Evolutionary conservation across 2,888 invertebrate species (phyloP), one percentile per base, ranked within the genome.

Genomic region (Marronus borbonicus): DNA sequence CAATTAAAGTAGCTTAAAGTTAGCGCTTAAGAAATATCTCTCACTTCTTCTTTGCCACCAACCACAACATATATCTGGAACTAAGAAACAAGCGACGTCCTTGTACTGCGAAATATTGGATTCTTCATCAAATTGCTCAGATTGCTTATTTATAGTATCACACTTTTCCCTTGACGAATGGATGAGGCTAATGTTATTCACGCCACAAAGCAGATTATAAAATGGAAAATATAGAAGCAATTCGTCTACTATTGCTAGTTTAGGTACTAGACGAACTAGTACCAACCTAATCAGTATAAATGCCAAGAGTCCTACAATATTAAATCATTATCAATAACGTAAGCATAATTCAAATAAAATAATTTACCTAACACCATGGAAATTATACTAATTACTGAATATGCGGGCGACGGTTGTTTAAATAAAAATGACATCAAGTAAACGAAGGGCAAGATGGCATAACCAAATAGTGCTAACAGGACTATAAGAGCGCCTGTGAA

Each of bases 361-460:
- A 36, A 17, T n/a, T n/a, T 5, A 39, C 65, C 65, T 10, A 31
- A 4, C 7, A 39, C 14, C 14, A 8, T 5, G n/a, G 3, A 65
- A 14, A 65, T 12, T 62, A 96, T 92, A 52, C 93, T 93, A 83
- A 94, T 89, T 82, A 93, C 90, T 0, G 94, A 93, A 86, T 94
- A 95, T 8, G 95, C 96, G 0, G 93, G 90, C 0, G 96, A 92
- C 0, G 96, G 94, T 5, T 93, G 92, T 5, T 89, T 89, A 86
- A 95, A 96, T 14, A 92, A 79, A 84, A 92, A 92, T 0, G 95
- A 93, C 64, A 91, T 86, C 5, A 95, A 83, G 85, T 96, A 96
- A 81, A 92, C 92, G 50, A 95, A 88, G 0, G 96, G 96, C 79
- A 96, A 86, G 86, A 93, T 93, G 0, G 93, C 90, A 85, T 92